Base-by-base conservation (phyloP, 2,113 vertebrate genomes). In the Arvicanthis niloticus region DNA sequence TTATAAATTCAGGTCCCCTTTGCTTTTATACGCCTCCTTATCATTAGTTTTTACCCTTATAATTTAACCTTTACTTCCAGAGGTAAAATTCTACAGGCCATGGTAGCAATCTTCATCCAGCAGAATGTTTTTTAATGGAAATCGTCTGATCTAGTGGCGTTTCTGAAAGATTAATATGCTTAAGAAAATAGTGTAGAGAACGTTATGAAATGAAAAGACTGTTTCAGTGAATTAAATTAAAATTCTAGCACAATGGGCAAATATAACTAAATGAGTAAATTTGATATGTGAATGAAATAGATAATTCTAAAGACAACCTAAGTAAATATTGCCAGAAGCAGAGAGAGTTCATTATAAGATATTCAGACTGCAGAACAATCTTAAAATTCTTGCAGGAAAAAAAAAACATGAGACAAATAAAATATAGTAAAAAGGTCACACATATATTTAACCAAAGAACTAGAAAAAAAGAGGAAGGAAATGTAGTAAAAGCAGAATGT, bases 401-500 rank as follows among this genome's bases (percentile, higher is more conserved):
- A 76, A 53, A 73, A 91, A 73, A 51, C 72, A 73, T 22, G 34
- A 70, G 92, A 91, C 89, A 6, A 24, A 67, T 56, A 73, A 93
- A 96, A 89, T 58, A 95, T n/a, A 75, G 62, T 88, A 5, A 95
- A 95, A 84, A 91, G 62, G 16, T 91, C 68, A 82, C 94, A 70
- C 34, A 84, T n/a, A 84, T 5, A 65, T 78, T 88, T 88, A 93
- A 40, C 70, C 62, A 95, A 93, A 88, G 81, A 94, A 76, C 16
- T 9, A 78, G 34, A 85, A 91, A 34, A 95, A 60, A 1, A 37
- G 75, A 85, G 42, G 53, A 45, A 89, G 29, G 70, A 60, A 89
- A 31, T 37, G 76, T 62, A 40, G 42, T 24, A 91, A 68, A 70
- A 91, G 70, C 8, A 45, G 29, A 68, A 80, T 73, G 56, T 82